phyloP scores from a whole-genome alignment of 2,888 invertebrate species.

The Brassicogethes aeneus region DNA sequence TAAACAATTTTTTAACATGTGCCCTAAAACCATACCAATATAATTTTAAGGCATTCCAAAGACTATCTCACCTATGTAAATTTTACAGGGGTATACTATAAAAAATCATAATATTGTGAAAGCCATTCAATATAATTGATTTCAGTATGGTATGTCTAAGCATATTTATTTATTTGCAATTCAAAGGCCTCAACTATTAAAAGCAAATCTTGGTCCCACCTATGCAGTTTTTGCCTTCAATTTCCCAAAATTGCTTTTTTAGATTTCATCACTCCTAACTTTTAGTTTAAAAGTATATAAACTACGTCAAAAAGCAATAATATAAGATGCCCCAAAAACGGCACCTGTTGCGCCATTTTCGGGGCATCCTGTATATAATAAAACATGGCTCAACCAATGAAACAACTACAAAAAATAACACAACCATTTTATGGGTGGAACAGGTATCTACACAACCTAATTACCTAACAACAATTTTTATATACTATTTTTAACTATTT shows the following conservation, averaged over 20 bases:
- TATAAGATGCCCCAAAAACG: too few relatives aligned
- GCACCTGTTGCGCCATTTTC: too few relatives aligned
- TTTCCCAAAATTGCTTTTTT: constrained; percentile 6
- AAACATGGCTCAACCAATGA: too few relatives aligned
- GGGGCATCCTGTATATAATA: too few relatives aligned
- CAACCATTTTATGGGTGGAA: constrained; percentile 8
- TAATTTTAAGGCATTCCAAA: background rate
- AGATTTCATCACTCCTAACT: too few relatives aligned
- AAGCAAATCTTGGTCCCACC: constrained; percentile 28
- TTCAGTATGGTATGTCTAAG: background rate
- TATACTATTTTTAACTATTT: background rate
- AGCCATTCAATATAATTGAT: too few relatives aligned
- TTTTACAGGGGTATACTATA: too few relatives aligned
- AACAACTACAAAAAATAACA: constrained; percentile 9
- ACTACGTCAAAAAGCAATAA: too few relatives aligned
- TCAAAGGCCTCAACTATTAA: constrained; percentile 24
- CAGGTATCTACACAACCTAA: constrained; percentile 3
- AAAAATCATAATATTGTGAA: too few relatives aligned
- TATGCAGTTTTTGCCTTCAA: constrained; percentile 11
- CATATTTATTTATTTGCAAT: constrained; percentile 1
- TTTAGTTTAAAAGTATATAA: too few relatives aligned
- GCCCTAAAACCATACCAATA: constrained; percentile 4
- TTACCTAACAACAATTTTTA: background rate
- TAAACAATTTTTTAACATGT: constrained; percentile 4
- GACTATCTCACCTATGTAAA: too few relatives aligned